Percentiles rank a stretch among this genome's conserved stretches.
Conservation (phyloP, 2,113 vertebrate species). For the Solenodon paradoxus region DNA sequence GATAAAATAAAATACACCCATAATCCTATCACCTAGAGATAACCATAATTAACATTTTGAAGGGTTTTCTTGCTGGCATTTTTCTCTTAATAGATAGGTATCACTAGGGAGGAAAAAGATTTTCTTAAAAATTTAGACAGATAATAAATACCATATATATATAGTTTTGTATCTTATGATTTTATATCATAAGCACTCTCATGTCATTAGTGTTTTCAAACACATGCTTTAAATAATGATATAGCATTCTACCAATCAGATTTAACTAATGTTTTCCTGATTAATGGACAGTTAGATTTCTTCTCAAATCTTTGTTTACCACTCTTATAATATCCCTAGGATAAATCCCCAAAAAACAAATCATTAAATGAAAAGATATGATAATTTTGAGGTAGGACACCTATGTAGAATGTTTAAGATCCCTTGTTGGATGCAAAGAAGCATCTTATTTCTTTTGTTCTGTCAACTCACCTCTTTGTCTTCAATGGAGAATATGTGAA, state of each 20-base stretch:
- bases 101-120: background rate
- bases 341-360: background rate
- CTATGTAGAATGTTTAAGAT: background rate
- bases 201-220: background rate
- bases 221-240: background rate
- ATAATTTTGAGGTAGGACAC: background rate
- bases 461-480: background rate
- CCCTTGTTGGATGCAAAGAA: background rate
- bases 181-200: background rate
- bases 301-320: conserved; percentile 1
- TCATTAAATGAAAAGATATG: background rate
- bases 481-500: background rate
- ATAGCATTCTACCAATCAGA: background rate
- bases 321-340: background rate
- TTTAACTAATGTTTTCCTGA: background rate
- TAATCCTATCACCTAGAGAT: background rate
- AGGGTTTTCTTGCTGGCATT: background rate
- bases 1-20: conserved; percentile 15
- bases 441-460: background rate
- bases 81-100: background rate
- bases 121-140: background rate
- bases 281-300: background rate
- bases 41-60: conserved; percentile 23
- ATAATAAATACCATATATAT: background rate
- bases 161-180: background rate